phyloP scores from a whole-genome alignment of 2,888 invertebrate genomes.

The Caenorhabditis panamensis region DNA sequence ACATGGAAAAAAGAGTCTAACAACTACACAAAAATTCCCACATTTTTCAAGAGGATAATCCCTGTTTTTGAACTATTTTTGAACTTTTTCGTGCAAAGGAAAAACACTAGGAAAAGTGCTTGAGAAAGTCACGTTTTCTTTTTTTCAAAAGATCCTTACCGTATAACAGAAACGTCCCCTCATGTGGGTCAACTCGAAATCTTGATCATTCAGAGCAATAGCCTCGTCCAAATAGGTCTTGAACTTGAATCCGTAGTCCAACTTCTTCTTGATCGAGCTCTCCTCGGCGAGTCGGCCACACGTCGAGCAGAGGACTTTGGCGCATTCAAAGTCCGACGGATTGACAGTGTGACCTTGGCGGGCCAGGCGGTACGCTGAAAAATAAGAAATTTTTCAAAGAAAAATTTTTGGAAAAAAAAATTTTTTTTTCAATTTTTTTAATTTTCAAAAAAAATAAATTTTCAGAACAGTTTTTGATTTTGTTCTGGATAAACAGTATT shows the following conservation, averaged over 20 bases:
- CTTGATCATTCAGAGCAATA: constrained; percentile 40
- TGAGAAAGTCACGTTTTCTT: constrained; percentile 11
- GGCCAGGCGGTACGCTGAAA: constrained; percentile 51
- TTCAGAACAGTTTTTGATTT: too few relatives aligned
- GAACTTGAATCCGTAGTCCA: constrained; percentile 67
- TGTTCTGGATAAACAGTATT: too few relatives aligned
- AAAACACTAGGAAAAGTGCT: constrained; percentile 2
- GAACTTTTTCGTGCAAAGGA: background rate
- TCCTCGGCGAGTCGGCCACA: constrained; percentile 67
- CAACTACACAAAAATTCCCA: background rate
- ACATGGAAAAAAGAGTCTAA: background rate
- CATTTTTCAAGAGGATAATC: background rate
- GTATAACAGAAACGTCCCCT: constrained; percentile 66
- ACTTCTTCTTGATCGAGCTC: constrained; percentile 55
- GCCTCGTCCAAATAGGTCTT: constrained; percentile 63
- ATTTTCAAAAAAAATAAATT: background rate
- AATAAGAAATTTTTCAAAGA: background rate
- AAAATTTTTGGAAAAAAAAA: too few relatives aligned
- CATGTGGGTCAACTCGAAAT: constrained; percentile 67
- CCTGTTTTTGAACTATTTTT: background rate
- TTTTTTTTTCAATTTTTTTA: too few relatives aligned
- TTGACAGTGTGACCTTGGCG: constrained; percentile 41
- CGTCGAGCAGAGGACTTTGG: constrained; percentile 57
- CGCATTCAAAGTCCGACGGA: constrained; percentile 42
- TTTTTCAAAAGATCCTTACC: constrained; percentile 26